Base-by-base conservation (phyloP, 2,888 invertebrate genomes). In the Anticlea derivata region DNA sequence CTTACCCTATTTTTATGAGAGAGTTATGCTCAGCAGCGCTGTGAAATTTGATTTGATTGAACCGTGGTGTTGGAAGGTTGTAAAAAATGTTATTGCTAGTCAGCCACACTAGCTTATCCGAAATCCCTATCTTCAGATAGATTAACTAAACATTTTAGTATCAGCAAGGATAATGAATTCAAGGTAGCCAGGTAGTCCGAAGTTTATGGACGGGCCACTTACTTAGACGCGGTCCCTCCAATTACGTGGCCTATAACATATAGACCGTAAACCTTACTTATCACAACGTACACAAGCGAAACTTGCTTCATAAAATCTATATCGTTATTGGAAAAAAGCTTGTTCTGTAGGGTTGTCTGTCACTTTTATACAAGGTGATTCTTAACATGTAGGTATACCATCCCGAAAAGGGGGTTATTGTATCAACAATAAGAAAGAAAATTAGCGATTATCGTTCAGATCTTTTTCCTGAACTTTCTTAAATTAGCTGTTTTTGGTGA, bases 221-320 rank as follows among this genome's bases (percentile, higher is more conserved):
- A 61, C 60, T 60, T 55, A 62, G 52, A 39, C 52, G 56, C 63
- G 68, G 69, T 66, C 68, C 66, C 70, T 66, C 75, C 72, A 78
- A 81, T 83, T 80, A 80, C 77, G 66, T 68, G 65, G 63, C 68
- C 58, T 68, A 68, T 78, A 76, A 83, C 83, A 82, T 83, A 81
- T 76, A 73, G 70, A 67, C 66, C 75, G 75, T 86, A 86, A 84
- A 85, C 67, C 63, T 76, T 72, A 82, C 78, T 84, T 84, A 86
- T 86, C 86, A 77, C 68, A 73, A 66, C 62, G 67, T 66, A 80
- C 71, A 79, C 78, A 76, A 75, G 68, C 67, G 63, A 69, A 73
- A 73, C 73, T 70, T 62, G 70, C 66, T 76, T 67, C 75, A 73
- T 83, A 78, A 78, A 84, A 73, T 65, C 60, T 59, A 57, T 48